A percentile compares a stretch with the other conserved stretches of the same genome.
These are phyloP conservation scores for Myripristis murdjan DNA, from an alignment of 2,797 vertebrate species.

Conservation along the genomic window DNA sequence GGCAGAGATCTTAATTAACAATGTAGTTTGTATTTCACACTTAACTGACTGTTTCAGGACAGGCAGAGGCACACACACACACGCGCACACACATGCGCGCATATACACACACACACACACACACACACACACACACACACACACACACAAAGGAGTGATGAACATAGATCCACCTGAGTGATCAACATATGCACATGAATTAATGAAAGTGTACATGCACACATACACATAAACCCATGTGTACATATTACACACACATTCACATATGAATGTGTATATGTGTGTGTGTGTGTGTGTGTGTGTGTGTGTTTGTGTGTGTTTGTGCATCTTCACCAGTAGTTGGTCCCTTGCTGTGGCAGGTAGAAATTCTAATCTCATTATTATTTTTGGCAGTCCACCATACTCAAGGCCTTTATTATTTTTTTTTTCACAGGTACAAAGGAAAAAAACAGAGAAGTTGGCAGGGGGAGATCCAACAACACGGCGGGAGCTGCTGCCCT, in stretches of 20 bases:
- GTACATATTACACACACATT: background rate
- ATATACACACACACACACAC: too few species aligned
- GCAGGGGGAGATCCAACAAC: slow-evolving; percentile 8
- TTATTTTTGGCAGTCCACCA: slow-evolving; percentile 26
- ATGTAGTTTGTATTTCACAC: slow-evolving; percentile 41
- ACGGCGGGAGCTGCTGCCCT: slow-evolving; percentile 9
- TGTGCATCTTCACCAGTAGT: background rate
- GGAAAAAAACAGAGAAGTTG: background rate
- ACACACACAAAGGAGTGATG: too few species aligned
- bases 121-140: too few species aligned
- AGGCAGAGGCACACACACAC: background rate
- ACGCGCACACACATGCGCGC: too few species aligned
- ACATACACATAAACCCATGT: background rate
- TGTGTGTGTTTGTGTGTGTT: background rate
- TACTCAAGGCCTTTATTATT: background rate
- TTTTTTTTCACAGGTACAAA: slow-evolving; percentile 1
- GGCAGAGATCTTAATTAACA: slow-evolving; percentile 39
- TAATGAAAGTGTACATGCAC: background rate
- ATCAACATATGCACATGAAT: too few species aligned
- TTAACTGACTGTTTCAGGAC: slow-evolving; percentile 18
- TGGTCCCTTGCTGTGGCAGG: background rate
- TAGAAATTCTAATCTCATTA: slow-evolving; percentile 14
- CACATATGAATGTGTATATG: background rate
- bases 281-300: slow-evolving; percentile 12
- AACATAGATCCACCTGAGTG: too few species aligned